Evolutionary conservation across 2,888 invertebrate species (phyloP).

Genomic region (Therioaphis trifolii): DNA sequence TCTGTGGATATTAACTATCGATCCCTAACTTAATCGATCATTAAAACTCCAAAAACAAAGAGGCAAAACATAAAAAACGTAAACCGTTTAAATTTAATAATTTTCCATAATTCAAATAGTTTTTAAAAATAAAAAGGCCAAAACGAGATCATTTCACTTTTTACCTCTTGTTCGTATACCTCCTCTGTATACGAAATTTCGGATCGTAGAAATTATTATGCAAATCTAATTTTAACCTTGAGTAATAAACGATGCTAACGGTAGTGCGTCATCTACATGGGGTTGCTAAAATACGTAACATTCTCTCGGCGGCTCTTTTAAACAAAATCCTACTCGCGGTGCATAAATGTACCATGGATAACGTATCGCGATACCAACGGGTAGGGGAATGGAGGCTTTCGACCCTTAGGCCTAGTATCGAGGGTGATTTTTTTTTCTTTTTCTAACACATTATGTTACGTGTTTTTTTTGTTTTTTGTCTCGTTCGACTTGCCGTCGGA

Average conservation of each 20-base stretch:
- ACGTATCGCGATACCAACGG: not conserved
- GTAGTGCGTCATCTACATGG: constrained; percentile 35
- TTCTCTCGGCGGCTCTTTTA: constrained; percentile 34
- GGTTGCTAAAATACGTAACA: constrained; percentile 1
- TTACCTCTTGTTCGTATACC: too few species aligned
- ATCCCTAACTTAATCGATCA: too few species aligned
- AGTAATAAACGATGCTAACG: not conserved
- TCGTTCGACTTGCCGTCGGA: constrained; percentile 1
- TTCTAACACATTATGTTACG: constrained; percentile 30
- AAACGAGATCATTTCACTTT: too few species aligned
- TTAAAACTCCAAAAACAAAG: too few species aligned
- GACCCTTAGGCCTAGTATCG: constrained; percentile 44
- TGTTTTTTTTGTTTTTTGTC: constrained; percentile 16
- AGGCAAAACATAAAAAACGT: too few species aligned
- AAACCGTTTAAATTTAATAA: too few species aligned
- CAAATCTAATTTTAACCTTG: constrained; percentile 52
- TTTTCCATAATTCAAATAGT: too few species aligned
- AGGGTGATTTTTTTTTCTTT: constrained; percentile 41
- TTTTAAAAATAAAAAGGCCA: too few species aligned
- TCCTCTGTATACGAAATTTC: too few species aligned
- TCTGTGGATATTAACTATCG: too few species aligned
- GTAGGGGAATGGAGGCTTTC: constrained; percentile 27
- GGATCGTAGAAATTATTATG: constrained; percentile 36
- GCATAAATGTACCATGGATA: constrained; percentile 30
- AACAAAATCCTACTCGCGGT: constrained; percentile 37